These are phyloP conservation scores for Gila orcuttii DNA, from an alignment of 2,113 vertebrate species.

Conservation along the genomic window DNA sequence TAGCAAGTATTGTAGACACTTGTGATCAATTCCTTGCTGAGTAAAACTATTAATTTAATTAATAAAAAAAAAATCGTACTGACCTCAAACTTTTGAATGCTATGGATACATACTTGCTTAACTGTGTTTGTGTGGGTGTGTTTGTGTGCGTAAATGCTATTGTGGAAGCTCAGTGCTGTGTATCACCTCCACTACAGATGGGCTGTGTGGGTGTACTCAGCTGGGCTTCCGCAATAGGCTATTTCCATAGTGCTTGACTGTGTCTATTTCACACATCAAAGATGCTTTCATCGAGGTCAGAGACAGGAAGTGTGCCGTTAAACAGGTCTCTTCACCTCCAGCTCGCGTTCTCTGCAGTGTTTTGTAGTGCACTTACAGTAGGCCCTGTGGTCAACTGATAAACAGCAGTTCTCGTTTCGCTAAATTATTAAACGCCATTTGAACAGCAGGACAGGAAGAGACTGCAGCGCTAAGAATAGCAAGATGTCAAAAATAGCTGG, in stretches of 20 bases:
- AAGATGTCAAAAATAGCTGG: slow-evolving; percentile 41
- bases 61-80: no score
- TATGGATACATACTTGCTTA: neutral
- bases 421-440: slow-evolving; percentile 54
- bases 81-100: neutral
- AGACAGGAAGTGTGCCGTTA: slow-evolving; percentile 30
- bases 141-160: neutral
- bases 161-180: slow-evolving; percentile 6
- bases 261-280: slow-evolving; percentile 54
- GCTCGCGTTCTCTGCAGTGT: slow-evolving; percentile 19
- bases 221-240: slow-evolving; percentile 59
- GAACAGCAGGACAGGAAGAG: slow-evolving; percentile 48
- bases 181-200: slow-evolving; percentile 69
- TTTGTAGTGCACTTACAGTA: slow-evolving; percentile 32
- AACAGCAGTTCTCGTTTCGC: slow-evolving; percentile 43
- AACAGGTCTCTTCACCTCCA: slow-evolving; percentile 41
- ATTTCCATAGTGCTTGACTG: slow-evolving; percentile 37
- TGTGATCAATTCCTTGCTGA: no score
- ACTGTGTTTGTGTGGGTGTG: neutral
- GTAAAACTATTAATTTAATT: no score
- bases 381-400: slow-evolving; percentile 37
- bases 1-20: no score
- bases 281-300: slow-evolving; percentile 45
- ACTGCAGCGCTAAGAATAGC: slow-evolving; percentile 47
- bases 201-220: slow-evolving; percentile 66